Base-by-base conservation (phyloP, 2,888 invertebrate genomes). In the Drosophila sordidapex region DNA sequence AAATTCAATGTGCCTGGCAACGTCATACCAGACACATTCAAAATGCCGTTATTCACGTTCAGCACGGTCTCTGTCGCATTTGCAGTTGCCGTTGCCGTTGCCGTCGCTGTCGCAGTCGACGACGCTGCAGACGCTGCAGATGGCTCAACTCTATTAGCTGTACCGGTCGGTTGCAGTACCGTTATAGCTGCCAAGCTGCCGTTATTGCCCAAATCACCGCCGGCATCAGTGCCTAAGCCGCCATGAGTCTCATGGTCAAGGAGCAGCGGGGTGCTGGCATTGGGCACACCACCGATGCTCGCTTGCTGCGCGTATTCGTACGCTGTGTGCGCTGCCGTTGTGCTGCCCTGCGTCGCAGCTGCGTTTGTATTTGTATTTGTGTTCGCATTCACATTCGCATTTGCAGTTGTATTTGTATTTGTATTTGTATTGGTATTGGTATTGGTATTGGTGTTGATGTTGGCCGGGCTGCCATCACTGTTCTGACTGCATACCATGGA, bases 401-500 rank as follows among this genome's bases (percentile, higher is more conserved):
- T 65, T 10, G 58, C 8, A 40, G 49, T 71, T 29, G 35, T n/a
- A 40, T 43, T 66, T n/a, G 49, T 10, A 31, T 51, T 38, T 27
- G 48, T 8, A 18, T 48, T 64, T 5, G 57, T 4, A 25, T 54
- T 81, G 1, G 53, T 29, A 21, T 33, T 54, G 49, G 57, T 53
- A 48, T 40, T 70, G 49, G 52, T 36, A 52, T 31, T 59, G 3
- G 57, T 38, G 56, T 56, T 68, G 52, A 54, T 52, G 69, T 56
- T 75, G 65, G 80, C 70, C 60, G 71, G 73, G 56, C 73, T 83
- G 75, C 90, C 88, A 78, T 85, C 80, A 60, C 79, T 71, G 54
- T 76, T 89, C 36, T 90, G 76, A 72, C 89, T 91, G 82, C 90
- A 91, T 61, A 91, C 87, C 79, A 92, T 81, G 35, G 91, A 92